A percentile compares a stretch with the other conserved stretches of the same genome.
These are phyloP conservation scores for Trichomalopsis sarcophagae DNA, from an alignment of 1,140 invertebrate species.

Conservation along the genomic window DNA sequence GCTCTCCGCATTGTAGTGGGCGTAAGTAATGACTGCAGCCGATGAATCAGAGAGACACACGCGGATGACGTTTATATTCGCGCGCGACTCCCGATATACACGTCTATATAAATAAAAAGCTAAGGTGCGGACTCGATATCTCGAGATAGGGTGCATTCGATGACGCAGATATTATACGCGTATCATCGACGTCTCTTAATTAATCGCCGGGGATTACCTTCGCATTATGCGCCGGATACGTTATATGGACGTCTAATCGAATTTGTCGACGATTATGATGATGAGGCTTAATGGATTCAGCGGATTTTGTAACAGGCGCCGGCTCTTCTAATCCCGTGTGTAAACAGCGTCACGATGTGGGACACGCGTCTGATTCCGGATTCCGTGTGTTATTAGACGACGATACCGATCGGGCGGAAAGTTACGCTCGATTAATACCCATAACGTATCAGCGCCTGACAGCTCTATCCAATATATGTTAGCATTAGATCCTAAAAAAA, in stretches of 20 bases:
- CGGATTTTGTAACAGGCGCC: too few relatives aligned
- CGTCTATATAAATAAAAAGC: constrained; percentile 40
- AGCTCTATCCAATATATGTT: too few relatives aligned
- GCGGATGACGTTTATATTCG: background rate
- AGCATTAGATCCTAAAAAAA: background rate
- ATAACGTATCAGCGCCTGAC: too few relatives aligned
- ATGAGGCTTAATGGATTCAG: too few relatives aligned
- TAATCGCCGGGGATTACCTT: background rate
- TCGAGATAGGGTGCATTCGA: constrained; percentile 29
- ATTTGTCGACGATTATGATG: background rate
- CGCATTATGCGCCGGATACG: background rate
- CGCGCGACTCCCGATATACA: background rate
- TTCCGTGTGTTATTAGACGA: too few relatives aligned
- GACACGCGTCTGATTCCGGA: too few relatives aligned
- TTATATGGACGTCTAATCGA: background rate
- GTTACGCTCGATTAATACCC: too few relatives aligned
- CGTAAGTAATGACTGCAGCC: constrained; percentile 17
- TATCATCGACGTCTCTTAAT: background rate
- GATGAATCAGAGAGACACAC: constrained; percentile 22
- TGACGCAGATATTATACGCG: constrained; percentile 8
- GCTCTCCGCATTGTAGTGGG: background rate
- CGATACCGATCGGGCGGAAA: too few relatives aligned
- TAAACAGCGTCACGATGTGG: too few relatives aligned
- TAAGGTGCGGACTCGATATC: background rate
- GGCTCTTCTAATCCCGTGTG: too few relatives aligned